Evolutionary conservation across 1,140 invertebrate genomes (phyloP).

Genomic region (Trissolcus basalis): DNA sequence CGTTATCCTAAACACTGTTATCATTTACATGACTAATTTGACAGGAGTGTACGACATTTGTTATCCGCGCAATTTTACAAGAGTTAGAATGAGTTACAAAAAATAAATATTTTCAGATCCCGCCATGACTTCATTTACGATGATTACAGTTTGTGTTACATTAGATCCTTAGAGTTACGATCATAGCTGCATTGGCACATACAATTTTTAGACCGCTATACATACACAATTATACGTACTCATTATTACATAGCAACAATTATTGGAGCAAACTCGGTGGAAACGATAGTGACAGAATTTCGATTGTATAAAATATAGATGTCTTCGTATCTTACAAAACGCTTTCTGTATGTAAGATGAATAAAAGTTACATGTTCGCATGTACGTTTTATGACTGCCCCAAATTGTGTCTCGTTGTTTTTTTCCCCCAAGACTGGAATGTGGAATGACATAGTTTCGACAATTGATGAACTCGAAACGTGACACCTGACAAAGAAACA

Average conservation of each 20-base stretch:
- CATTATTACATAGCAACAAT: slow-evolving; percentile 22
- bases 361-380: no score
- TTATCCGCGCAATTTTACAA: slow-evolving; percentile 18
- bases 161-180: slow-evolving; percentile 58
- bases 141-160: slow-evolving; percentile 31
- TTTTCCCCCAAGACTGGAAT: no score
- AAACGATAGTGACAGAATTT: not conserved
- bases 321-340: slow-evolving; percentile 13
- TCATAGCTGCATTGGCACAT: slow-evolving; percentile 71
- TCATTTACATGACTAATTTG: slow-evolving; percentile 1
- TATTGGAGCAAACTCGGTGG: not conserved
- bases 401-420: no score
- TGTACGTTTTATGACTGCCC: no score
- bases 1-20: slow-evolving; percentile 1
- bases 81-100: slow-evolving; percentile 65
- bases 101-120: slow-evolving; percentile 68
- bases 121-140: slow-evolving; percentile 34
- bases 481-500: no score
- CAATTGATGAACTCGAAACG: no score
- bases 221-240: slow-evolving; percentile 16
- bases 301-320: slow-evolving; percentile 16
- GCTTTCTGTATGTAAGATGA: not conserved
- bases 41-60: slow-evolving; percentile 1
- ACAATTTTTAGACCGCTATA: slow-evolving; percentile 69
- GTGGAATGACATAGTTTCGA: no score